These are phyloP conservation scores for Aplysia californica DNA, from an alignment of 1,140 invertebrate genomes.

Conservation along the genomic window DNA sequence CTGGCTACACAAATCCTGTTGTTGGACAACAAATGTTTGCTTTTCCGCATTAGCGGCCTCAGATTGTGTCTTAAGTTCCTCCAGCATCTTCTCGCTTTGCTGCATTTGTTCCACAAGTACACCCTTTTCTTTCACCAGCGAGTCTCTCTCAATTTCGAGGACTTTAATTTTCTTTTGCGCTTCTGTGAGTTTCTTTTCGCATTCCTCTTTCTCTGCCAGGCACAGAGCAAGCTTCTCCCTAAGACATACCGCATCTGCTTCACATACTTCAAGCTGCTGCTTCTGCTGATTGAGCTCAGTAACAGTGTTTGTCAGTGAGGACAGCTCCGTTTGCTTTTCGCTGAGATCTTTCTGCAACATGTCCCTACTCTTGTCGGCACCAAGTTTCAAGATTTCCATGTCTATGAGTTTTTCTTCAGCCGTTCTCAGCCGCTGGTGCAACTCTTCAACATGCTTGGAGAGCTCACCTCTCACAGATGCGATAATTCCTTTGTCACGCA, in stretches of 20 bases:
- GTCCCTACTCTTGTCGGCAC: slow-evolving; percentile 12
- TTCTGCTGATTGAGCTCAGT: too few relatives aligned
- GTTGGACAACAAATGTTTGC: neutral
- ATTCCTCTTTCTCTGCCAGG: too few relatives aligned
- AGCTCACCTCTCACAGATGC: slow-evolving; percentile 4
- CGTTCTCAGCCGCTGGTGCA: neutral
- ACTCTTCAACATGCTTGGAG: slow-evolving; percentile 9
- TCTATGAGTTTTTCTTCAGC: slow-evolving; percentile 9
- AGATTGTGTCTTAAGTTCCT: neutral
- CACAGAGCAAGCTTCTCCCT: too few relatives aligned
- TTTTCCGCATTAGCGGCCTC: neutral
- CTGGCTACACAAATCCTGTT: too few relatives aligned
- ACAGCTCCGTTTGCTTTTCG: too few relatives aligned
- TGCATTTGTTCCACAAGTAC: neutral
- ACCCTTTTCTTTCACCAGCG: neutral
- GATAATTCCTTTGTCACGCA: neutral
- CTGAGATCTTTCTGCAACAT: slow-evolving; percentile 1
- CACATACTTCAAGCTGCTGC: too few relatives aligned
- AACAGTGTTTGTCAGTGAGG: too few relatives aligned
- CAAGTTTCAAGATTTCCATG: slow-evolving; percentile 19
- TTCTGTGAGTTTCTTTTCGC: neutral
- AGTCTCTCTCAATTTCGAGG: neutral
- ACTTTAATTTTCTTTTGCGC: neutral
- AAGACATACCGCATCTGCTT: too few relatives aligned
- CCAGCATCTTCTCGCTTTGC: neutral